A percentile compares a stretch with the other conserved stretches of the same genome.
Evolutionary conservation across 2,113 vertebrate genomes (phyloP).

Genomic region (Atrichornis clamosus): DNA sequence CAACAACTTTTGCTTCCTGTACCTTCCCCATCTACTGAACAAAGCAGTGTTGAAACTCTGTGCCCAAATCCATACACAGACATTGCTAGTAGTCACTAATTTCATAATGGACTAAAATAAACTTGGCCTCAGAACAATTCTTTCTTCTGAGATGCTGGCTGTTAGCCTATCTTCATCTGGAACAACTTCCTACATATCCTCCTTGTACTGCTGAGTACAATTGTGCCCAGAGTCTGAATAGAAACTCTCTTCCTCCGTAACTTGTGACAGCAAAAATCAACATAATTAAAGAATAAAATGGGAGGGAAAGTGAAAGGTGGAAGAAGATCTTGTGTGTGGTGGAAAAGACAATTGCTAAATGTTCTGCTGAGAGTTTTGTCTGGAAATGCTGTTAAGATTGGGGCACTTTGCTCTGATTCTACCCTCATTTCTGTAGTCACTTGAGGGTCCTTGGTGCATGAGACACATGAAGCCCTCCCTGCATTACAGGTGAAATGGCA

Average conservation of each 20-base stretch:
- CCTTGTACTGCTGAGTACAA: neutral
- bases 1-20: neutral
- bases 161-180: constrained; percentile 17
- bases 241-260: neutral
- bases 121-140: neutral
- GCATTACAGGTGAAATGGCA: neutral
- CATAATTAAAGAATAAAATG: neutral
- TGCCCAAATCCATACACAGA: neutral
- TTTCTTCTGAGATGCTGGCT: constrained; percentile 25
- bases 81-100: neutral
- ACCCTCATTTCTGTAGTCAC: neutral
- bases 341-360: neutral
- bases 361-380: neutral
- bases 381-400: neutral
- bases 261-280: neutral
- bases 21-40: neutral
- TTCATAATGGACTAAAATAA: neutral
- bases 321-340: neutral
- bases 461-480: neutral
- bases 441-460: neutral
- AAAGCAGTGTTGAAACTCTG: neutral
- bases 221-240: neutral
- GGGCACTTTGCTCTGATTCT: neutral
- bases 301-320: neutral
- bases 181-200: neutral